These are phyloP conservation scores for Steinernema feltiae DNA, from an alignment of 1,140 invertebrate genomes.

Conservation along the genomic window DNA sequence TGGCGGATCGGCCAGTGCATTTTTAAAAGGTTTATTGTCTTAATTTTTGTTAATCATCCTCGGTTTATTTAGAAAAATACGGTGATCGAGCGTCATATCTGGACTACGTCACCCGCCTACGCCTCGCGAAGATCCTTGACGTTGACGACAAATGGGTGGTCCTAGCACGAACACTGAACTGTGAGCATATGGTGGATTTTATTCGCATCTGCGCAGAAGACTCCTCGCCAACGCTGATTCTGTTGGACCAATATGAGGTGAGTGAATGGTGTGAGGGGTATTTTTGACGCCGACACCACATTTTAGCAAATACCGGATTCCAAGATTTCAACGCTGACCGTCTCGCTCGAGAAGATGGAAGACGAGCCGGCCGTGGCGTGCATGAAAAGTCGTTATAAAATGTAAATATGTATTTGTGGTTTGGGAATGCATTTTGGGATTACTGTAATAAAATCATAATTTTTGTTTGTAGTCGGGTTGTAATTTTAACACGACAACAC, in stretches of 20 bases:
- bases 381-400: not conserved
- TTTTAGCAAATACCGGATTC: not conserved
- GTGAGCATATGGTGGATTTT: not conserved
- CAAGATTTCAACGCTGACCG: not conserved
- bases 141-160: not conserved
- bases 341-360: not conserved
- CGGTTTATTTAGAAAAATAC: not conserved
- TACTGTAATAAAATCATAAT: not conserved
- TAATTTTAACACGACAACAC: no score
- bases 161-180: not conserved
- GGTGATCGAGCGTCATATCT: not conserved
- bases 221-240: not conserved
- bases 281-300: not conserved
- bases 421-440: not conserved
- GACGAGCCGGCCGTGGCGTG: not conserved
- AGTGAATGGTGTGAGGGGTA: not conserved
- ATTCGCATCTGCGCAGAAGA: constrained; percentile 6
- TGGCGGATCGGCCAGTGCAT: not conserved
- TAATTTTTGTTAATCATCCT: not conserved
- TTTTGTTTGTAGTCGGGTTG: no score
- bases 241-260: constrained; percentile 5
- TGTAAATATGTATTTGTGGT: not conserved
- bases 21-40: not conserved
- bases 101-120: not conserved
- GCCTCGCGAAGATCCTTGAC: not conserved